Evolutionary conservation across 2,888 invertebrate species (phyloP).

Genomic region (Apoderus coryli): DNA sequence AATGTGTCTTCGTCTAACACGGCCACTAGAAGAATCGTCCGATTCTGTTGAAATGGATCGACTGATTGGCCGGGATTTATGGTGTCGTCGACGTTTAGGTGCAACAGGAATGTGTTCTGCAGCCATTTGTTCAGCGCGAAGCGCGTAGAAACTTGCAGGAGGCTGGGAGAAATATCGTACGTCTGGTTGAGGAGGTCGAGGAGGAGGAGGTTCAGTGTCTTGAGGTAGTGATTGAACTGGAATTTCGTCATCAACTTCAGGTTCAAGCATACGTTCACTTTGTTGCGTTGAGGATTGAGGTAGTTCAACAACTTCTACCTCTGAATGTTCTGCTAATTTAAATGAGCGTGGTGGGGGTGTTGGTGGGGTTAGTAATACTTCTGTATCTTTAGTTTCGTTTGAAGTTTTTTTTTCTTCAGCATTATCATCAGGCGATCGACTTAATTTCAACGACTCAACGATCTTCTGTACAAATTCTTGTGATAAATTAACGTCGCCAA

Average conservation of each 20-base stretch:
- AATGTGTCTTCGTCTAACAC: slow-evolving; percentile 12
- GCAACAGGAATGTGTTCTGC: slow-evolving; percentile 31
- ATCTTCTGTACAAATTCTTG: slow-evolving; percentile 54
- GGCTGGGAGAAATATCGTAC: slow-evolving; percentile 29
- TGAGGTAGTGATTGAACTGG: too few species aligned
- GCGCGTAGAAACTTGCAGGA: slow-evolving; percentile 30
- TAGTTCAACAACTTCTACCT: slow-evolving; percentile 18
- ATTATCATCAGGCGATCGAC: slow-evolving; percentile 13
- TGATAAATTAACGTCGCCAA: slow-evolving; percentile 53
- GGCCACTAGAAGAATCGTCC: slow-evolving; percentile 20
- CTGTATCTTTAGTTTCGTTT: slow-evolving; percentile 17
- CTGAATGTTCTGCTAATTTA: slow-evolving; percentile 20
- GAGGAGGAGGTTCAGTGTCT: slow-evolving; percentile 27
- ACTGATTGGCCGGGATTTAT: slow-evolving; percentile 22
- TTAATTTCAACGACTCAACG: slow-evolving; percentile 36
- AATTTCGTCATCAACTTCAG: slow-evolving; percentile 26
- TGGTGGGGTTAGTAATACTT: slow-evolving; percentile 1
- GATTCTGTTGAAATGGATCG: slow-evolving; percentile 26
- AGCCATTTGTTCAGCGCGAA: slow-evolving; percentile 27
- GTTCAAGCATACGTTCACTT: slow-evolving; percentile 17
- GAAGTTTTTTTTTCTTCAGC: slow-evolving; percentile 31
- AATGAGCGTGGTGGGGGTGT: background rate
- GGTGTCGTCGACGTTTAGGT: slow-evolving; percentile 36
- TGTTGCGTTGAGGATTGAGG: slow-evolving; percentile 10
- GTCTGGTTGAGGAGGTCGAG: slow-evolving; percentile 31